A percentile compares a stretch with the other conserved stretches of the same genome.
Conservation (phyloP, 2,797 vertebrate genomes). For the Pseudotriccus pelzelni region DNA sequence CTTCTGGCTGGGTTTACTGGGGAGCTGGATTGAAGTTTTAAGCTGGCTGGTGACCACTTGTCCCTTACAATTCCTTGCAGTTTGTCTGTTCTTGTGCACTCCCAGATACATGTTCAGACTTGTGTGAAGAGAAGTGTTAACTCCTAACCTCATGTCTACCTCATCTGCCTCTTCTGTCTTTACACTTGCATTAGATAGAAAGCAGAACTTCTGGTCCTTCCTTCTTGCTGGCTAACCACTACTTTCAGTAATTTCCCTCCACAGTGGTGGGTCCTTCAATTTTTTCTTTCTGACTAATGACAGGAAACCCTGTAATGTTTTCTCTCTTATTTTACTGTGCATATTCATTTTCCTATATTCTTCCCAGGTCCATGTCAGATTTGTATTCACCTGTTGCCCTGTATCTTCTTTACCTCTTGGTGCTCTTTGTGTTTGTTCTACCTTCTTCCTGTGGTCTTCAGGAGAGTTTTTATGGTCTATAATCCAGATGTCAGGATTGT, state of each 20-base stretch:
- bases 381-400: background rate
- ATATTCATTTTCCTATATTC: background rate
- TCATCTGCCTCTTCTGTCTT: background rate
- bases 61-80: background rate
- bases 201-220: background rate
- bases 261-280: background rate
- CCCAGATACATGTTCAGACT: background rate
- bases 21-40: background rate
- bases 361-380: background rate
- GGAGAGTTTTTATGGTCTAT: background rate
- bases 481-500: background rate
- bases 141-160: background rate
- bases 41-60: background rate
- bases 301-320: fast-evolving
- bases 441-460: background rate
- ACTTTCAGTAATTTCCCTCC: background rate
- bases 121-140: background rate
- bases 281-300: background rate
- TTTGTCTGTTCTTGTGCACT: background rate
- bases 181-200: background rate
- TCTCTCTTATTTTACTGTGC: background rate
- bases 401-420: background rate
- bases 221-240: background rate
- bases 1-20: background rate
- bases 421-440: background rate